Evolutionary conservation across 1,140 invertebrate species (phyloP).

Genomic region (Drosophila tsacasi): DNA sequence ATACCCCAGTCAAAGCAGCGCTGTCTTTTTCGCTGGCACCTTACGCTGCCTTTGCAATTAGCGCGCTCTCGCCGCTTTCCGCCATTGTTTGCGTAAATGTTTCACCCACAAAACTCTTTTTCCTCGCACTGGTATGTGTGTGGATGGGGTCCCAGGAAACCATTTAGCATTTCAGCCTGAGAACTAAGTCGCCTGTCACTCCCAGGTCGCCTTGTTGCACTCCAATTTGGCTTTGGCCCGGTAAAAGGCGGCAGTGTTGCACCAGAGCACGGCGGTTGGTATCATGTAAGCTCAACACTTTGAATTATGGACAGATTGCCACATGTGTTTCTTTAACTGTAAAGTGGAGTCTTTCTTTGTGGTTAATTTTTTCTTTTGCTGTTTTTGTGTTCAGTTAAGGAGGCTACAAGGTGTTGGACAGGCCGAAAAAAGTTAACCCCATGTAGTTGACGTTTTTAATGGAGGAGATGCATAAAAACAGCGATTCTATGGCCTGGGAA

Average conservation of each 20-base stretch:
- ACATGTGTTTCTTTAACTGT: constrained; percentile 55
- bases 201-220: constrained; percentile 46
- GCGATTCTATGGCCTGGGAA: constrained; percentile 24
- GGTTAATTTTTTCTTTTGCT: background rate
- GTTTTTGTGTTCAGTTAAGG: constrained; percentile 1
- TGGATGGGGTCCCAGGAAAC: constrained; percentile 60
- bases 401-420: constrained; percentile 25
- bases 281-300: constrained; percentile 44
- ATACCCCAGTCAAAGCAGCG: constrained; percentile 3
- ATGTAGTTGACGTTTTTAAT: constrained; percentile 30
- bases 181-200: constrained; percentile 79
- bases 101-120: constrained; percentile 45
- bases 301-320: constrained; percentile 79
- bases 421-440: constrained; percentile 16
- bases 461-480: constrained; percentile 27
- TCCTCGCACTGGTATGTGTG: constrained; percentile 1
- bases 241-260: constrained; percentile 71
- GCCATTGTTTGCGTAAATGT: constrained; percentile 79
- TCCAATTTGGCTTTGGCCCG: constrained; percentile 59
- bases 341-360: constrained; percentile 25
- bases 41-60: constrained; percentile 55
- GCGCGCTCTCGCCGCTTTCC: constrained; percentile 55
- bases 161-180: constrained; percentile 78
- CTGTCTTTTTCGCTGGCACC: constrained; percentile 27
- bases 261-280: constrained; percentile 3